Base-by-base conservation (phyloP, 2,797 vertebrate genomes). In the Hippoglossus hippoglossus region DNA sequence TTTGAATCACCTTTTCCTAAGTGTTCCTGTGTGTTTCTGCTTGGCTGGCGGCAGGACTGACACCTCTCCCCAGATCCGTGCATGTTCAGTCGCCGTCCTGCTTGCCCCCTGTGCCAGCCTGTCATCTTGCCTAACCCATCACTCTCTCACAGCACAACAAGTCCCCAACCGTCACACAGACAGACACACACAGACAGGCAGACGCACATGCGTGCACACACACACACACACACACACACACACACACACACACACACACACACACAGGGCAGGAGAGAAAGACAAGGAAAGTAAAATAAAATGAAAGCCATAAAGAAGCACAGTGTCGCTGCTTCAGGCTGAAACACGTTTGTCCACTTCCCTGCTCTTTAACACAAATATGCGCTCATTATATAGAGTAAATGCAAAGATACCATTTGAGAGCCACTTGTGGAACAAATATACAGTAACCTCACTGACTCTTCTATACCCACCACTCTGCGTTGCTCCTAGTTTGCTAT, bases 81-180 rank as follows among this genome's bases (percentile, higher is more conserved):
- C 85, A 89, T 92, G 91, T 91, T 91, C 85, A 88, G 92, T 88
- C 87, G 85, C 87, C 87, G 80, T 91, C 85, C 90, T 89, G 88
- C 86, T 88, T 88, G 90, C 88, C 91, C 91, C 89, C 63, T 93
- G 88, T 92, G 91, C 91, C 87, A 86, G 85, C 82, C 91, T 93
- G 91, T 93, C 91, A 93, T 90, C 87, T 75, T 77, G 73, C 86
- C 87, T 78, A 84, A 89, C 80, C 90, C 91, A 80, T 91, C 91
- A 91, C 87, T 94, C 91, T 88, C 90, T 78, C 77, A 58, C 81
- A 67, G 76, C 89, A 89, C 89, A 90, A 89, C 78, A 88, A 87
- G 87, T 88, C 87, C 89, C 91, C 81, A 80, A 77, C 80, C 75
- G 73, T 88, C 88, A 44, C 60, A 65, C 82, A 78, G 58, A 71